These are phyloP conservation scores for Xestia xanthographa DNA, from an alignment of 2,888 invertebrate species.

Conservation along the genomic window DNA sequence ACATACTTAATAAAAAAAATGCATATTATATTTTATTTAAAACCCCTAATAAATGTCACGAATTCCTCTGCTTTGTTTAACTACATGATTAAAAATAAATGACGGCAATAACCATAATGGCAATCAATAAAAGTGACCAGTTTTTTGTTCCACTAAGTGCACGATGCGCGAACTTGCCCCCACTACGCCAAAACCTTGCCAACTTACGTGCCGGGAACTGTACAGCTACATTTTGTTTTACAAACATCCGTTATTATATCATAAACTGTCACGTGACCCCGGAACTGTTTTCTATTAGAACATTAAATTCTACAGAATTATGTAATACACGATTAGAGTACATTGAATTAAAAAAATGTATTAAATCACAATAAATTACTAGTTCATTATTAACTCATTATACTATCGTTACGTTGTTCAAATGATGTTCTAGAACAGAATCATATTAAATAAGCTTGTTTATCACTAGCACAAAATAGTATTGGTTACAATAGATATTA, in stretches of 20 bases:
- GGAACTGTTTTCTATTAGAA: not conserved
- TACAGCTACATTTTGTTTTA: not conserved
- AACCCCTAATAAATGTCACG: no score
- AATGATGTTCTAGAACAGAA: not conserved
- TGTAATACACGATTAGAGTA: conserved; percentile 8
- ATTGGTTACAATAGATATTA: not conserved
- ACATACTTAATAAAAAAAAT: no score
- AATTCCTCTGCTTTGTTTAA: no score
- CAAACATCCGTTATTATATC: not conserved
- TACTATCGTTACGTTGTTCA: not conserved
- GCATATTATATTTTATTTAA: no score
- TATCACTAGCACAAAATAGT: not conserved
- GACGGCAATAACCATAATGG: no score
- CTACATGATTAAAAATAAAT: no score
- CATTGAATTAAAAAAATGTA: not conserved
- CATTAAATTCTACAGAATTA: not conserved
- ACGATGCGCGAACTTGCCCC: no score
- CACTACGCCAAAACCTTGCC: no score
- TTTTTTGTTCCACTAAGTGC: no score
- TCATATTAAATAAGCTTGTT: not conserved
- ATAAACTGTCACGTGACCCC: not conserved
- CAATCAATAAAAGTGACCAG: no score
- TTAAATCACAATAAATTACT: conserved; percentile 13
- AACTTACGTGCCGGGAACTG: no score
- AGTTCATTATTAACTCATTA: conserved; percentile 1